Conservation (phyloP, 1,140 invertebrate genomes). For the Hetaerina americana region DNA sequence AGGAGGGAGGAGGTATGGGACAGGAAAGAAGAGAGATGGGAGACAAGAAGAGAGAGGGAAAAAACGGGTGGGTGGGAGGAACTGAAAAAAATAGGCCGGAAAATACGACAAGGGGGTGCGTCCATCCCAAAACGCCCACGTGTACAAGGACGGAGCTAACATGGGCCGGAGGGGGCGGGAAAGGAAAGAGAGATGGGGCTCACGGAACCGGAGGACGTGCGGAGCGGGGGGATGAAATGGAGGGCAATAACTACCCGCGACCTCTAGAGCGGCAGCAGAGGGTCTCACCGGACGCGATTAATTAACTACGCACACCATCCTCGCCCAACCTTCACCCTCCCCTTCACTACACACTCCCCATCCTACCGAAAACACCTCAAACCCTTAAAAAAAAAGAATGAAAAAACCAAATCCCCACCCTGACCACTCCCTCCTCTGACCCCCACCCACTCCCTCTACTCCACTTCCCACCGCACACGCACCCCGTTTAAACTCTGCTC, state of each 20-base stretch:
- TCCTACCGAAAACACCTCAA: too few relatives aligned
- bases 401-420: too few relatives aligned
- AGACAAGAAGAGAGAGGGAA: conserved; percentile 15
- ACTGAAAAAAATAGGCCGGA: background rate
- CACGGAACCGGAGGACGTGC: too few relatives aligned
- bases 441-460: background rate
- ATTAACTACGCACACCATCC: background rate
- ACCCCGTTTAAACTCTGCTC: too few relatives aligned
- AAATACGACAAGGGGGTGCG: background rate
- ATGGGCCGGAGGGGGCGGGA: background rate
- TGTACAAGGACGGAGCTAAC: background rate
- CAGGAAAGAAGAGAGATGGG: conserved; percentile 17
- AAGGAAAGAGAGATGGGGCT: too few relatives aligned
- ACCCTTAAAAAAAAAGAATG: too few relatives aligned
- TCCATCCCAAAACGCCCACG: background rate
- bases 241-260: background rate
- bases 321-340: background rate
- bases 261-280: background rate
- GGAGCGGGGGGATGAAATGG: background rate
- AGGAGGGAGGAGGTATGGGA: background rate
- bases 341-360: too few relatives aligned
- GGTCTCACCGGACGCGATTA: background rate
- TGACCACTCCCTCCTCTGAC: background rate
- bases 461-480: too few relatives aligned
- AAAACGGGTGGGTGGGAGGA: background rate